Conservation (phyloP, 1,140 invertebrate genomes). For the Pseudomyrmex gracilis region DNA sequence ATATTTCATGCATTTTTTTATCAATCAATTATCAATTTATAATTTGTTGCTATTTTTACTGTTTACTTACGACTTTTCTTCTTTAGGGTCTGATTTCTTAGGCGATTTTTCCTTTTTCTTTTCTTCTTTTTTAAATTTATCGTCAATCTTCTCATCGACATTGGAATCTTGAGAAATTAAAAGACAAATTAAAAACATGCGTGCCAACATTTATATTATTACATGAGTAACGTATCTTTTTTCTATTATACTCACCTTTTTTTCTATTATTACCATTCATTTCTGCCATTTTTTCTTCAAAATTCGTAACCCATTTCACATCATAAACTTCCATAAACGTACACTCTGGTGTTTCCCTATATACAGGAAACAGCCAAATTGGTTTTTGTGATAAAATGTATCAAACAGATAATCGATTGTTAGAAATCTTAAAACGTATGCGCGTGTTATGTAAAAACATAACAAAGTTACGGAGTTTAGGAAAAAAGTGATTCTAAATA, state of each 20-base stretch:
- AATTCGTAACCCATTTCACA: constrained; percentile 85
- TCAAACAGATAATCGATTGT: not conserved
- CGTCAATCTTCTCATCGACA: constrained; percentile 72
- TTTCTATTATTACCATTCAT: constrained; percentile 71
- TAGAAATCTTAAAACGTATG: not conserved
- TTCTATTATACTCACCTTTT: constrained; percentile 82
- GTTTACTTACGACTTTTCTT: constrained; percentile 83
- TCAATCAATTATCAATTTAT: not conserved
- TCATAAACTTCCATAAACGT: constrained; percentile 86
- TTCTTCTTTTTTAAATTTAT: constrained; percentile 73
- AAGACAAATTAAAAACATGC: constrained; percentile 31
- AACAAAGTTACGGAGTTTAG: too few relatives aligned
- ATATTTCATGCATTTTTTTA: not conserved
- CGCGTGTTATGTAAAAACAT: not conserved
- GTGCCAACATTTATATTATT: not conserved
- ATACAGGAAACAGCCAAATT: constrained; percentile 82
- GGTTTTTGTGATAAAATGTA: constrained; percentile 68
- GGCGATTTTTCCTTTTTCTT: constrained; percentile 69
- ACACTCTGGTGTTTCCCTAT: constrained; percentile 84
- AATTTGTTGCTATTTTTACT: not conserved
- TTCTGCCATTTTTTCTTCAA: constrained; percentile 84
- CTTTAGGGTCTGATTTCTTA: constrained; percentile 79
- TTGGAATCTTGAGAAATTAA: constrained; percentile 71
- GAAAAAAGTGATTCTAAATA: too few relatives aligned
- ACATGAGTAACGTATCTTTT: too few relatives aligned